phyloP scores from a whole-genome alignment of 2,797 vertebrate species.

The Capromys pilorides region DNA sequence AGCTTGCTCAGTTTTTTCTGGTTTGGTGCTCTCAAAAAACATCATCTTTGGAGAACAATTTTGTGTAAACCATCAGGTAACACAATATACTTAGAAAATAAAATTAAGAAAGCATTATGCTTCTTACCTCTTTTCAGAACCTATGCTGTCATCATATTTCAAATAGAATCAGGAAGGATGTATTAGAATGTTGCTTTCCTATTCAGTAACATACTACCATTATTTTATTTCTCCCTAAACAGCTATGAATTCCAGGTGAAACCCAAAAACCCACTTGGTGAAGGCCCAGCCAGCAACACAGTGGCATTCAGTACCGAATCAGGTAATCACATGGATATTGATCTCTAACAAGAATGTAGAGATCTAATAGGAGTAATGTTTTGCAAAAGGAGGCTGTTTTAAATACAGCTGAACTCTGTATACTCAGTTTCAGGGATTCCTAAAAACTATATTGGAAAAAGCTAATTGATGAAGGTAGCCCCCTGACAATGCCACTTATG shows the following conservation, averaged over 20 bases:
- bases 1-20: background rate
- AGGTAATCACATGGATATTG: conserved; percentile 85
- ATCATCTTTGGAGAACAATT: background rate
- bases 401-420: background rate
- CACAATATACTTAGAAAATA: conserved; percentile 14
- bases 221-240: conserved; percentile 73
- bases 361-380: background rate
- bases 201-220: conserved; percentile 36
- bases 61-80: conserved; percentile 34
- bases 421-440: conserved; percentile 2
- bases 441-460: background rate
- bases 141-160: background rate
- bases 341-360: background rate
- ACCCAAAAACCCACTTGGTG: conserved; percentile 94
- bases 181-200: conserved; percentile 30
- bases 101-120: background rate
- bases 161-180: background rate
- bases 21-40: conserved; percentile 16
- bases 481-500: background rate
- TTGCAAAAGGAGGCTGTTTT: background rate
- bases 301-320: conserved; percentile 97
- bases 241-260: conserved; percentile 97
- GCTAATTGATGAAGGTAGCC: background rate
- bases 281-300: conserved; percentile 91
- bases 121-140: conserved; percentile 22